Evolutionary conservation across 2,888 invertebrate species (phyloP).

Genomic region (Apodemia duryi): DNA sequence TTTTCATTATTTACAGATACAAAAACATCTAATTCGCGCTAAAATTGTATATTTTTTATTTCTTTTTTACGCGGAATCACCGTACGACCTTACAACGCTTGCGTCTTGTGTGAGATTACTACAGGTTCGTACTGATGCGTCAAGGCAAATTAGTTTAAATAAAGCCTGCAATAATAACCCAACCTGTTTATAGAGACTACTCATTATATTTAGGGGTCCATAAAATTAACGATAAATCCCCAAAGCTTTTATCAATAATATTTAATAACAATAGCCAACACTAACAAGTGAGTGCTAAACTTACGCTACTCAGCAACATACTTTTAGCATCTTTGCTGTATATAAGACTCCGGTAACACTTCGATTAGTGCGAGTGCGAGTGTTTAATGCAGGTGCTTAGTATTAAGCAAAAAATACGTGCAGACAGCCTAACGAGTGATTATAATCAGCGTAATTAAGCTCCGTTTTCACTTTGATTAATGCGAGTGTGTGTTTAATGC

Average conservation of each 20-base stretch:
- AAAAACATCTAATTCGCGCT: constrained; percentile 32
- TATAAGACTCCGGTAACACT: no score
- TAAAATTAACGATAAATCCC: constrained; percentile 33
- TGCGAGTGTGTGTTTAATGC: no score
- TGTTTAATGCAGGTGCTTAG: no score
- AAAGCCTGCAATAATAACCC: constrained; percentile 25
- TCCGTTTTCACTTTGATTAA: no score
- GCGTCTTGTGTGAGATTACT: constrained; percentile 29
- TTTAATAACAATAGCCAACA: no score
- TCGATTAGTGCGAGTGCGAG: no score
- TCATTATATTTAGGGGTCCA: constrained; percentile 39
- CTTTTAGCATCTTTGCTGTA: no score
- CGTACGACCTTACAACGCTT: constrained; percentile 24
- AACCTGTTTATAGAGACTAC: constrained; percentile 21
- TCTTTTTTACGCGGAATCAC: constrained; percentile 14
- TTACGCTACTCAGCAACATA: no score
- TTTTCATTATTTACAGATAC: constrained; percentile 39
- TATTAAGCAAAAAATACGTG: no score
- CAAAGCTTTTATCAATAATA: neutral
- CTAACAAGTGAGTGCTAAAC: no score
- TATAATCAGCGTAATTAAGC: no score
- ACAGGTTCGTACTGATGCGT: constrained; percentile 32
- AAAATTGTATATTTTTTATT: constrained; percentile 19
- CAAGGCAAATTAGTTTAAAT: constrained; percentile 32
- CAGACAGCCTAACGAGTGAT: no score